Percentiles rank a stretch among this genome's conserved stretches.
Evolutionary conservation across 2,797 vertebrate species (phyloP).

Genomic region (Leptatherina wallacei): DNA sequence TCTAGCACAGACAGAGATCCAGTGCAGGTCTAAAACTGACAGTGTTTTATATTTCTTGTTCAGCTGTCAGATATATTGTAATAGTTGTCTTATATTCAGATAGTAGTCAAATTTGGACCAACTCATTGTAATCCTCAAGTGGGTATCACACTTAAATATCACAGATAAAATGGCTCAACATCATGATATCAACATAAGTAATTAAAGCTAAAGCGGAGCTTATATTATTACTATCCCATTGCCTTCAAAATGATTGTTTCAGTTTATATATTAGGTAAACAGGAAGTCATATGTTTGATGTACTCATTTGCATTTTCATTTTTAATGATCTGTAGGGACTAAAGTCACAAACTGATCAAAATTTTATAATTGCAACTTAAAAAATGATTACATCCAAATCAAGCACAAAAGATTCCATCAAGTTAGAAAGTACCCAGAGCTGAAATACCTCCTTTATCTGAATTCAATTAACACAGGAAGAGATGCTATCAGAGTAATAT

Average conservation of each 20-base stretch:
- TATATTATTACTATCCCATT: no score
- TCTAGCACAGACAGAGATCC: no score
- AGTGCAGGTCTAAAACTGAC: no score
- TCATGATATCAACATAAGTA: no score
- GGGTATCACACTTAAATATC: no score
- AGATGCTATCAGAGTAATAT: conserved; percentile 77
- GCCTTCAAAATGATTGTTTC: background rate
- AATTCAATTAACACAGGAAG: conserved; percentile 79
- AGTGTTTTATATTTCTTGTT: no score
- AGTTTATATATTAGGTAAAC: background rate
- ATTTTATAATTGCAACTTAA: conserved; percentile 28
- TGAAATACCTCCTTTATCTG: conserved; percentile 55
- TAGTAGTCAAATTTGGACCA: no score
- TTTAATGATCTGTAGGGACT: background rate
- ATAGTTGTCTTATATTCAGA: no score
- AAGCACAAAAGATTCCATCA: conserved; percentile 34
- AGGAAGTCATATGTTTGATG: background rate
- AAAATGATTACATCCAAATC: conserved; percentile 32
- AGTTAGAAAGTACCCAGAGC: conserved; percentile 55
- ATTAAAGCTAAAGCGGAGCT: no score
- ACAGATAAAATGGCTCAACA: no score
- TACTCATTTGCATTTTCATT: background rate
- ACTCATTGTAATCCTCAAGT: no score
- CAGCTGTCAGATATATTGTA: no score
- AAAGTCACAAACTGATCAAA: conserved; percentile 7